Conservation (phyloP, 2,888 invertebrate genomes). For the Itoplectis maculator region DNA sequence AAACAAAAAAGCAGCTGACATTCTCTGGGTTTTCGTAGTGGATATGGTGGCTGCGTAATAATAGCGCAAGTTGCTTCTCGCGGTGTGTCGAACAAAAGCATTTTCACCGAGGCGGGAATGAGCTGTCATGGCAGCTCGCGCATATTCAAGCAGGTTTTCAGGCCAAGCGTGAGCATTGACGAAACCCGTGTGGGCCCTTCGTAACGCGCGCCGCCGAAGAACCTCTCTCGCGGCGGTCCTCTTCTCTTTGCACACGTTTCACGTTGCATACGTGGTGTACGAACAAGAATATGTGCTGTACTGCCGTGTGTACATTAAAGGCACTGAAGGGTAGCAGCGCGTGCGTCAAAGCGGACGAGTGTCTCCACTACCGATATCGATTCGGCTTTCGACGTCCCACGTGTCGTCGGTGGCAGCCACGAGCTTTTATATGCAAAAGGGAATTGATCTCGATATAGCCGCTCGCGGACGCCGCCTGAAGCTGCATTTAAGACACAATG, state of each 20-base stretch:
- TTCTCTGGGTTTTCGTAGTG: too few species aligned
- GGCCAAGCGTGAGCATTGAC: slow-evolving; percentile 15
- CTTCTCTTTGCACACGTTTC: slow-evolving; percentile 28
- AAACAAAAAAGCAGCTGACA: too few species aligned
- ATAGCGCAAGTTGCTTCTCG: background rate
- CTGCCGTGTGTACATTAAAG: slow-evolving; percentile 22
- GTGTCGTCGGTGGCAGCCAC: slow-evolving; percentile 28
- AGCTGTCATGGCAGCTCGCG: background rate
- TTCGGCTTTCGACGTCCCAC: slow-evolving; percentile 62
- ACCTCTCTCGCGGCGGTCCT: slow-evolving; percentile 29
- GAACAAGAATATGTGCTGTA: background rate
- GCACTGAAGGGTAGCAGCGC: slow-evolving; percentile 56
- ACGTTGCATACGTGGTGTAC: background rate
- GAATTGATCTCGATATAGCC: slow-evolving; percentile 53
- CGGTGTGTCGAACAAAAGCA: slow-evolving; percentile 16
- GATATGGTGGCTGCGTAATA: too few species aligned
- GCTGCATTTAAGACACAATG: background rate
- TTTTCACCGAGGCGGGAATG: background rate
- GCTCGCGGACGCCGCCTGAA: background rate
- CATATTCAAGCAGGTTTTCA: slow-evolving; percentile 26
- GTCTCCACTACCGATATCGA: slow-evolving; percentile 50
- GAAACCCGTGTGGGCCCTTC: slow-evolving; percentile 32
- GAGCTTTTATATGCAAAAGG: slow-evolving; percentile 32
- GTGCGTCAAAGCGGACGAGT: slow-evolving; percentile 55
- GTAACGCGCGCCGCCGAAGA: slow-evolving; percentile 18